Evolutionary conservation across 1,140 invertebrate species (phyloP).

Genomic region (Drosophila ananassae): DNA sequence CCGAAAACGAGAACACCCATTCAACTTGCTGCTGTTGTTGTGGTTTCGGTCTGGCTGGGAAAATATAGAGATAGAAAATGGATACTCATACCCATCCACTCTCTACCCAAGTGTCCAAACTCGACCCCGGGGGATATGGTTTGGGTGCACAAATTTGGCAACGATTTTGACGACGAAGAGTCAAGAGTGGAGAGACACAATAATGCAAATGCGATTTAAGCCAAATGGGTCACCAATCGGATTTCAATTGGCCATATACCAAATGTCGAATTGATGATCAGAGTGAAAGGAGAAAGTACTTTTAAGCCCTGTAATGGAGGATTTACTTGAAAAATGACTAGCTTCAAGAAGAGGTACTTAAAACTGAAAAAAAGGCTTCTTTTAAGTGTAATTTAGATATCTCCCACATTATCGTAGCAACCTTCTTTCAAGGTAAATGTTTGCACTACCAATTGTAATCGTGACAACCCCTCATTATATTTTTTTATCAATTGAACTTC

Average conservation of each 20-base stretch:
- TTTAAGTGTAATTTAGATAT: too few species aligned
- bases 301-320: neutral
- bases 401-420: too few species aligned
- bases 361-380: too few species aligned
- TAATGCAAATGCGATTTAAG: constrained; percentile 50
- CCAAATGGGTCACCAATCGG: constrained; percentile 47
- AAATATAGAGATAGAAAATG: constrained; percentile 19
- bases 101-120: neutral
- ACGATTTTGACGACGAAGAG: constrained; percentile 15
- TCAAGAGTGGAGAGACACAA: neutral
- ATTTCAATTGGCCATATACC: constrained; percentile 22
- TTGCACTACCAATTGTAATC: constrained; percentile 1
- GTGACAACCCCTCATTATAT: constrained; percentile 17
- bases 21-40: constrained; percentile 23
- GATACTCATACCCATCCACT: constrained; percentile 5
- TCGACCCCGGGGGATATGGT: constrained; percentile 5
- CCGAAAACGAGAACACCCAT: constrained; percentile 34
- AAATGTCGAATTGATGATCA: constrained; percentile 37
- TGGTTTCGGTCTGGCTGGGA: constrained; percentile 10
- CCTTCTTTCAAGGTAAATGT: neutral
- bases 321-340: neutral
- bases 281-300: neutral
- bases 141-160: constrained; percentile 38
- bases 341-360: too few species aligned
- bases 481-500: neutral